phyloP scores from a whole-genome alignment of 1,140 invertebrate genomes.

The Bicyclus anynana region DNA sequence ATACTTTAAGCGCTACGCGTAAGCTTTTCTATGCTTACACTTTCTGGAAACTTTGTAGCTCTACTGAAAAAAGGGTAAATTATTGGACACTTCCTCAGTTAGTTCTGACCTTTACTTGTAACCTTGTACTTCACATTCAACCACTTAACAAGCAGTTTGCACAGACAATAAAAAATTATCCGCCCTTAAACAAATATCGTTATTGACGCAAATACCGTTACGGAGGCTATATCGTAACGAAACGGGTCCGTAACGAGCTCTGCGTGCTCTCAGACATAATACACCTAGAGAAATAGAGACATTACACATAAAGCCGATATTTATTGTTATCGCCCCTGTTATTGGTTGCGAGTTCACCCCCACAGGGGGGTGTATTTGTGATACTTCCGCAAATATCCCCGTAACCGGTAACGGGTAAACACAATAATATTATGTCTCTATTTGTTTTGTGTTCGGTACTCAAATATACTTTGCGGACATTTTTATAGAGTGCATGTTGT shows the following conservation, averaged over 20 bases:
- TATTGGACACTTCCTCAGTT: too few relatives aligned
- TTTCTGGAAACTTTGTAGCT: too few relatives aligned
- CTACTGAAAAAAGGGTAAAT: too few relatives aligned
- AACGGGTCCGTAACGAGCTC: neutral
- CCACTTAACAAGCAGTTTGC: too few relatives aligned
- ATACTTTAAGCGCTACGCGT: too few relatives aligned
- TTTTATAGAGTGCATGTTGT: neutral
- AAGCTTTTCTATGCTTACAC: too few relatives aligned
- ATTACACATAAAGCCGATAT: neutral
- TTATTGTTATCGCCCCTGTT: constrained; percentile 4
- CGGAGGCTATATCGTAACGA: neutral
- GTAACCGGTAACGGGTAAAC: neutral
- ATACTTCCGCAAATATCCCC: neutral
- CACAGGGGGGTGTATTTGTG: neutral
- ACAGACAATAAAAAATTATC: neutral
- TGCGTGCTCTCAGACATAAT: neutral
- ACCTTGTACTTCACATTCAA: too few relatives aligned
- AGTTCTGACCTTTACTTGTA: too few relatives aligned
- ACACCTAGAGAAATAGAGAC: neutral
- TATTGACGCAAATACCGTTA: neutral
- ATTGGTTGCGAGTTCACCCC: neutral
- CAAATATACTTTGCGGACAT: neutral
- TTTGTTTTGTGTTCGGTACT: neutral
- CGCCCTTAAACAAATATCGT: neutral
- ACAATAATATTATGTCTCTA: neutral